Conservation (phyloP, 2,888 invertebrate genomes). For the Tineola bisselliella region DNA sequence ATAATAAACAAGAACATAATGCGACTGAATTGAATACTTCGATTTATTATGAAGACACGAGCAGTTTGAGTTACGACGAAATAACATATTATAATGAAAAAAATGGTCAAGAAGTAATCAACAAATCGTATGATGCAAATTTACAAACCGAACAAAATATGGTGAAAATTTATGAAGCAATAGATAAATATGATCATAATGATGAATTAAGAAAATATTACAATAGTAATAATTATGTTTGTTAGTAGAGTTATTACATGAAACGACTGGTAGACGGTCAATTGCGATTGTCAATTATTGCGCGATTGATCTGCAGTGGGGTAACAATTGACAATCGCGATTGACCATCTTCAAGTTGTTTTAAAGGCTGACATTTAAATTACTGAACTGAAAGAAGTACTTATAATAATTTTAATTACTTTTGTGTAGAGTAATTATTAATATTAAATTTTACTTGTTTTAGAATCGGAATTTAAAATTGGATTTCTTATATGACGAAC, state of each 20-base stretch:
- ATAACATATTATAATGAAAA: neutral
- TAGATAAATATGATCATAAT: constrained; percentile 18
- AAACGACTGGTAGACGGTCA: no score
- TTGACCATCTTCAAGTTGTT: no score
- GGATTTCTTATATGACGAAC: no score
- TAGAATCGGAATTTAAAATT: no score
- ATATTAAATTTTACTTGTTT: no score
- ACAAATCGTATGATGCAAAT: neutral
- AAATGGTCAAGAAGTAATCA: neutral
- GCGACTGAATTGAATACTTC: neutral
- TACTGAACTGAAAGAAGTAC: no score
- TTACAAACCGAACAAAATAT: neutral
- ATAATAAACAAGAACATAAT: neutral
- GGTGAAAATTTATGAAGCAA: neutral
- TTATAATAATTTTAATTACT: no score
- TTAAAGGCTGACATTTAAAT: no score
- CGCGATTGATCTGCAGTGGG: no score
- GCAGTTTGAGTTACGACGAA: neutral
- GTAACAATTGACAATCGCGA: no score
- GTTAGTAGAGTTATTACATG: constrained; percentile 29
- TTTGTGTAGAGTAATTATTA: no score
- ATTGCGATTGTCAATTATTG: no score
- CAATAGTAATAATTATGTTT: constrained; percentile 36
- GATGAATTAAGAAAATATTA: constrained; percentile 43
- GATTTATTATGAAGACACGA: neutral